Conservation (phyloP, 2,113 vertebrate species). For the Bufo bufo region DNA sequence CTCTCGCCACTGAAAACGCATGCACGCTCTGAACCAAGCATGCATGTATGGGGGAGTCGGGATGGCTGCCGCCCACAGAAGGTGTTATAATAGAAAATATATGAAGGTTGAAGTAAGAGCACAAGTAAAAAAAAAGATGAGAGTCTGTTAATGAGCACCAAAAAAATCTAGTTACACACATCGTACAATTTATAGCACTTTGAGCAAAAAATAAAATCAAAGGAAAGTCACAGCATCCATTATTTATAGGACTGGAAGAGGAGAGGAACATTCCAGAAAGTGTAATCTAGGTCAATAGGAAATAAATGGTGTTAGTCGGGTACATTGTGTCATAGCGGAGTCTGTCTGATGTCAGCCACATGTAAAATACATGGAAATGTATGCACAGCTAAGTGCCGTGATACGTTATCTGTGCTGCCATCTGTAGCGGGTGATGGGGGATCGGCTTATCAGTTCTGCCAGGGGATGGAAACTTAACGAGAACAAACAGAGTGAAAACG, state of each 20-base stretch:
- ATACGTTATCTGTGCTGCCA: neutral
- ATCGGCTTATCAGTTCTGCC: neutral
- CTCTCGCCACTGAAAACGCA: too few relatives aligned
- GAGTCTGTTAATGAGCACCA: neutral
- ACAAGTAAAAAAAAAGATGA: neutral
- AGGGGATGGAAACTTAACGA: neutral
- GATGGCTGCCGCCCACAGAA: too few relatives aligned
- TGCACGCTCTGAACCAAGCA: too few relatives aligned
- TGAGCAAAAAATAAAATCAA: neutral
- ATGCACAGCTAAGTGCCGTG: neutral
- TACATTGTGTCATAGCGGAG: neutral
- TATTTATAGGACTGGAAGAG: neutral
- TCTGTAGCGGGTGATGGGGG: neutral
- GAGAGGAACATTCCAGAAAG: slow-evolving; percentile 2
- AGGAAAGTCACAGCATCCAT: neutral
- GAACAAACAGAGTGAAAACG: neutral
- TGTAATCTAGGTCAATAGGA: slow-evolving; percentile 32
- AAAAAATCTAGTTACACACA: neutral
- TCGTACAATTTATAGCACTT: neutral
- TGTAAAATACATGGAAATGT: slow-evolving; percentile 26
- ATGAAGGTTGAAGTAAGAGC: too few relatives aligned
- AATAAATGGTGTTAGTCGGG: neutral
- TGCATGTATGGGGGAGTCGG: too few relatives aligned
- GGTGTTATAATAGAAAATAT: too few relatives aligned
- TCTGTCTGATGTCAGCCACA: slow-evolving; percentile 9